phyloP scores from a whole-genome alignment of 1,140 invertebrate species.

The Aphelenchoides besseyi region DNA sequence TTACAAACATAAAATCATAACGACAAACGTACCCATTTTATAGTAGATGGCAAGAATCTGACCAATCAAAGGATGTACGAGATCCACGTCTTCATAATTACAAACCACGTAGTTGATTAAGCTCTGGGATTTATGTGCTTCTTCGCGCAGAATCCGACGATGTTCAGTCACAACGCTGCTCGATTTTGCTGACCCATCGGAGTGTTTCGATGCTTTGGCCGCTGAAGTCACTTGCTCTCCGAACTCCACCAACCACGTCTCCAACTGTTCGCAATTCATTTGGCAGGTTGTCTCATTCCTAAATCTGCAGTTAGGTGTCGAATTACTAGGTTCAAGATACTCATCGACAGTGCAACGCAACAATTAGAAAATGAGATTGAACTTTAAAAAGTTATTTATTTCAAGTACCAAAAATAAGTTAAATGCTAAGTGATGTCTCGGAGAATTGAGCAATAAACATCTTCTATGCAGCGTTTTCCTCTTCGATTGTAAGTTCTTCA shows the following conservation, averaged over 20 bases:
- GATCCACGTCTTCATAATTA: slow-evolving; percentile 56
- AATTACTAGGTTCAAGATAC: too few species aligned
- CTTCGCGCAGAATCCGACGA: slow-evolving; percentile 23
- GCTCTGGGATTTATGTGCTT: slow-evolving; percentile 39
- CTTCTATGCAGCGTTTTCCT: neutral
- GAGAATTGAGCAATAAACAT: too few species aligned
- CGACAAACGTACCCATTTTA: slow-evolving; percentile 43
- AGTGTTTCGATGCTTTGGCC: neutral
- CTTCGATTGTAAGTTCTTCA: neutral
- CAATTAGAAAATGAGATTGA: too few species aligned
- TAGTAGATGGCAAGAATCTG: slow-evolving; percentile 59
- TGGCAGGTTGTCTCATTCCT: neutral
- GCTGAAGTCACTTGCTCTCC: neutral
- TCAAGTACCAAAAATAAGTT: neutral
- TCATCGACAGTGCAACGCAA: too few species aligned
- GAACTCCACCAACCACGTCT: slow-evolving; percentile 2
- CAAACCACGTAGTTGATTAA: slow-evolving; percentile 48
- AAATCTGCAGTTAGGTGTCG: too few species aligned
- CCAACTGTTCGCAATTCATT: slow-evolving; percentile 9
- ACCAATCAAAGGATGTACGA: slow-evolving; percentile 53
- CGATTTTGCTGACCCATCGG: neutral
- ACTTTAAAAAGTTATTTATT: too few species aligned
- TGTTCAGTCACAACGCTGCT: neutral
- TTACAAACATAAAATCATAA: slow-evolving; percentile 17
- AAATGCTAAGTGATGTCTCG: too few species aligned